Percentiles rank a stretch among this genome's conserved stretches.
Conservation (phyloP, 2,797 vertebrate genomes). For the Periparus ater region DNA sequence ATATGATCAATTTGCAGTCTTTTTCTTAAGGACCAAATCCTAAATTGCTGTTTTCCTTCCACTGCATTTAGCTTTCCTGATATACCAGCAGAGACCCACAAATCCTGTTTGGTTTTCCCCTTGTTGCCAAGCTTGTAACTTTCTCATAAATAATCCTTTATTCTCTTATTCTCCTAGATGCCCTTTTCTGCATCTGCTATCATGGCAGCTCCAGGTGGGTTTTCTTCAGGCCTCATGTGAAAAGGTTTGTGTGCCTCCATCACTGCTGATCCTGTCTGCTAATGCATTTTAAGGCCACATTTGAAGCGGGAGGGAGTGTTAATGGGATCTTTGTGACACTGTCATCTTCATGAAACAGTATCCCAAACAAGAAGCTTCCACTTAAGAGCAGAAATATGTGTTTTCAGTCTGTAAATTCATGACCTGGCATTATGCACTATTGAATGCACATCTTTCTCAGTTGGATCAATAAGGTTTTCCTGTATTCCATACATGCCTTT, state of each 20-base stretch:
- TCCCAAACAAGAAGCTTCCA: not conserved
- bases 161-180: not conserved
- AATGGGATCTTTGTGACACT: not conserved
- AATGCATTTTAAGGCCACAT: not conserved
- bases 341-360: not conserved
- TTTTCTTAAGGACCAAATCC: not conserved
- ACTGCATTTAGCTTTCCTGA: not conserved
- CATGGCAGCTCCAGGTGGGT: not conserved
- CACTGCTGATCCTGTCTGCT: not conserved
- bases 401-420: not conserved
- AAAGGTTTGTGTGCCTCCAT: not conserved
- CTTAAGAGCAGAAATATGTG: not conserved
- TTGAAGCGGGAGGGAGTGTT: not conserved
- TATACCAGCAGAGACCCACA: not conserved
- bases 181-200: not conserved
- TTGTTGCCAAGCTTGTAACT: not conserved
- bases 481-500: not conserved
- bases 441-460: not conserved
- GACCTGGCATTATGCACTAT: not conserved
- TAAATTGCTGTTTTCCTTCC: not conserved
- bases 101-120: not conserved
- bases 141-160: not conserved
- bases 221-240: not conserved
- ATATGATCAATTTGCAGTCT: not conserved
- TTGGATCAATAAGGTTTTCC: not conserved